A percentile compares a stretch with the other conserved stretches of the same genome.
Evolutionary conservation across 2,797 vertebrate genomes (phyloP).

Genomic region (Spea hammondii): DNA sequence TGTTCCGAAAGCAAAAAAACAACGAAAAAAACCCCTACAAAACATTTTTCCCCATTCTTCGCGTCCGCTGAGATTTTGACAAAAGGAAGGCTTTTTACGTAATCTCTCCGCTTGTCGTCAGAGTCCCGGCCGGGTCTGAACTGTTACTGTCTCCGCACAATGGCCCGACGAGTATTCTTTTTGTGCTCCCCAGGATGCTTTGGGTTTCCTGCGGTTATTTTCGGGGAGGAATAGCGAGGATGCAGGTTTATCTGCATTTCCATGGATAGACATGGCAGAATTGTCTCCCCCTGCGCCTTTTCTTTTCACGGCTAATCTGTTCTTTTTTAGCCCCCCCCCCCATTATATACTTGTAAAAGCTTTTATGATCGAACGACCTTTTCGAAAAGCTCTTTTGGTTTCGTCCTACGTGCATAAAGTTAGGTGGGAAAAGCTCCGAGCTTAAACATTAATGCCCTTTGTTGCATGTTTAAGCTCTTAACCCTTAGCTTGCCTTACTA

Average conservation of each 20-base stretch:
- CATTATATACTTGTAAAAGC: too few species aligned
- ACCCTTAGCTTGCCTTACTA: too few species aligned
- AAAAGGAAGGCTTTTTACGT: not conserved
- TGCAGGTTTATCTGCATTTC: too few species aligned
- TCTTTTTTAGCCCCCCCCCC: too few species aligned
- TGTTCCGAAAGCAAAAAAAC: not conserved
- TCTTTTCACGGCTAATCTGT: not conserved
- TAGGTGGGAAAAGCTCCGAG: too few species aligned
- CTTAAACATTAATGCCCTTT: too few species aligned
- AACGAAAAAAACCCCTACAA: too few species aligned
- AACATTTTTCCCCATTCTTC: not conserved
- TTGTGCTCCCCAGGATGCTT: not conserved
- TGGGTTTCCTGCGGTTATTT: not conserved
- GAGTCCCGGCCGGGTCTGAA: not conserved
- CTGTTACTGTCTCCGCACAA: not conserved
- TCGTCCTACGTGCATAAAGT: not conserved
- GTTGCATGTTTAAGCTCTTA: too few species aligned
- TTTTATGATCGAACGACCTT: not conserved
- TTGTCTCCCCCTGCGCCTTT: not conserved
- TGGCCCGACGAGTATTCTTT: conserved; percentile 2
- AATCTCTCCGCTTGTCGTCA: not conserved
- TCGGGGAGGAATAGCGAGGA: too few species aligned
- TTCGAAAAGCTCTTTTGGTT: conserved; percentile 21
- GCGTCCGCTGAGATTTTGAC: not conserved
- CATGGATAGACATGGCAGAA: too few species aligned